Evolutionary conservation across 2,888 invertebrate species (phyloP).

Genomic region (Herminia tarsipennalis): DNA sequence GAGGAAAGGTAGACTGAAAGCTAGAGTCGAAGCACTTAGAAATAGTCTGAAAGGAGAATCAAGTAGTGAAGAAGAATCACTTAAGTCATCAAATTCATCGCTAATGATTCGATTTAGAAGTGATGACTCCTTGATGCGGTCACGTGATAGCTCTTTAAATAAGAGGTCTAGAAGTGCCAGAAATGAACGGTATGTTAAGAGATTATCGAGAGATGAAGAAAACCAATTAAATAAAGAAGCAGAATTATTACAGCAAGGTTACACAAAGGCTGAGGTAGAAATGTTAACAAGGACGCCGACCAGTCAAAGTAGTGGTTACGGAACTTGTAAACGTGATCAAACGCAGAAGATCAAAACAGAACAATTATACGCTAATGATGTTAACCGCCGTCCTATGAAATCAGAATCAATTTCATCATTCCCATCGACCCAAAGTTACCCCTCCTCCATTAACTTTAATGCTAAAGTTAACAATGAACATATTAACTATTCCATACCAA

Average conservation of each 20-base stretch:
- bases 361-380: slow-evolving; percentile 63
- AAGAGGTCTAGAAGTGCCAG: slow-evolving; percentile 90
- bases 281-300: slow-evolving; percentile 83
- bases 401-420: slow-evolving; percentile 83
- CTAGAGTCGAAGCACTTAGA: slow-evolving; percentile 88
- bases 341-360: slow-evolving; percentile 77
- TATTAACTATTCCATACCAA: slow-evolving; percentile 81
- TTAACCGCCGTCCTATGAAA: slow-evolving; percentile 70
- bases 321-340: slow-evolving; percentile 78
- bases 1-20: slow-evolving; percentile 87
- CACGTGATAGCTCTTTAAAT: slow-evolving; percentile 85
- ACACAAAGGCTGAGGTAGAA: slow-evolving; percentile 83
- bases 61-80: slow-evolving; percentile 90
- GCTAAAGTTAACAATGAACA: slow-evolving; percentile 84
- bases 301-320: slow-evolving; percentile 80
- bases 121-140: slow-evolving; percentile 88
- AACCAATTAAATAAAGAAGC: slow-evolving; percentile 84
- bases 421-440: slow-evolving; percentile 82
- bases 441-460: slow-evolving; percentile 83
- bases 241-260: slow-evolving; percentile 79
- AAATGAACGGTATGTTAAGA: slow-evolving; percentile 92
- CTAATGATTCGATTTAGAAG: slow-evolving; percentile 89
- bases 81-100: slow-evolving; percentile 87
- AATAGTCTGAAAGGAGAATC: slow-evolving; percentile 87
- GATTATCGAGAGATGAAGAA: slow-evolving; percentile 90